A percentile compares a stretch with the other conserved stretches of the same genome.
Conservation (phyloP, 2,113 vertebrate species). For the Cyprinodon variegatus region DNA sequence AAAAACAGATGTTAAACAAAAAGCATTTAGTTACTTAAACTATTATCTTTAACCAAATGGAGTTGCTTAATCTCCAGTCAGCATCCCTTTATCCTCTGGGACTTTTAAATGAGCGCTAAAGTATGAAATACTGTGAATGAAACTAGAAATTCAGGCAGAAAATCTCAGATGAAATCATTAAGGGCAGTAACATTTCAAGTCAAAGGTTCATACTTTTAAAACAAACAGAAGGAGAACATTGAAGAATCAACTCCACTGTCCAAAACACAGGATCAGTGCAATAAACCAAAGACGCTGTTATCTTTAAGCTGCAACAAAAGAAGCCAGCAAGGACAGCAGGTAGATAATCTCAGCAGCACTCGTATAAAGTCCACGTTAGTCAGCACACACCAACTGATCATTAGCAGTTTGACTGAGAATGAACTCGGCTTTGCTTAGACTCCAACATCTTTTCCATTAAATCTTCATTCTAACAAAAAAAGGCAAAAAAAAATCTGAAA, state of each 20-base stretch:
- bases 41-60: background rate
- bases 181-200: background rate
- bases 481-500: conserved; percentile 15
- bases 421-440: conserved; percentile 18
- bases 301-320: conserved; percentile 28
- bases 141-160: conserved; percentile 3
- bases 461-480: conserved; percentile 34
- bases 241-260: background rate
- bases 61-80: too few relatives aligned
- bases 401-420: conserved; percentile 31
- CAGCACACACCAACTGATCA: conserved; percentile 1
- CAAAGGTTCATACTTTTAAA: conserved; percentile 13
- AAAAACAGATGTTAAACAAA: background rate
- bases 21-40: background rate
- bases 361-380: too few relatives aligned
- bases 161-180: conserved; percentile 1
- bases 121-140: background rate
- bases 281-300: conserved; percentile 23
- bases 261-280: conserved; percentile 68
- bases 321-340: conserved; percentile 53
- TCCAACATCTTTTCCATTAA: conserved; percentile 1
- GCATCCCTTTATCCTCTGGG: background rate
- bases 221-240: conserved; percentile 9
- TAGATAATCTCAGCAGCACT: conserved; percentile 9
- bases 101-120: background rate